phyloP scores from a whole-genome alignment of 2,888 invertebrate species.

The Mesopsocus fuscifrons region DNA sequence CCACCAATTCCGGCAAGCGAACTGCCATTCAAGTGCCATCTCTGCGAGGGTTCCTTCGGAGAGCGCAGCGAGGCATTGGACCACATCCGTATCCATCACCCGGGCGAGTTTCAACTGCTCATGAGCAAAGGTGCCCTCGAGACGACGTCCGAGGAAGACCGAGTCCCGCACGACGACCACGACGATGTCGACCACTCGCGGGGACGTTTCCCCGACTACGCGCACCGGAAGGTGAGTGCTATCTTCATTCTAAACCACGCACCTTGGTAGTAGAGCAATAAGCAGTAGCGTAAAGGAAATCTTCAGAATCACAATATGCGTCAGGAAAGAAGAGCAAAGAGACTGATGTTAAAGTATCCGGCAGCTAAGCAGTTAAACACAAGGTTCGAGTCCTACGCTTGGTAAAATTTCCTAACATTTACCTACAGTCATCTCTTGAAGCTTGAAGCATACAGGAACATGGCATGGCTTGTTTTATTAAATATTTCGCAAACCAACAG shows the following conservation, averaged over 20 bases:
- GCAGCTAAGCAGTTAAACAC: too few relatives aligned
- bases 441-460: too few relatives aligned
- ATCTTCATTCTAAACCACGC: background rate
- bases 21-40: constrained; percentile 76
- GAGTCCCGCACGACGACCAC: constrained; percentile 29
- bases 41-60: constrained; percentile 73
- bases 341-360: too few relatives aligned
- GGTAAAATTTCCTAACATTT: too few relatives aligned
- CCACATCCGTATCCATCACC: constrained; percentile 58
- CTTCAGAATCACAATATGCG: too few relatives aligned
- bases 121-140: constrained; percentile 63
- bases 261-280: constrained; percentile 7
- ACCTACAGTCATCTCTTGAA: too few relatives aligned
- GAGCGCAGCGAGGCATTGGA: constrained; percentile 61
- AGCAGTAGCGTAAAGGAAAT: too few relatives aligned
- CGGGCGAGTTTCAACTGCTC: constrained; percentile 60
- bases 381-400: too few relatives aligned
- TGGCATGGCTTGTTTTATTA: too few relatives aligned
- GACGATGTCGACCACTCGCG: constrained; percentile 49
- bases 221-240: constrained; percentile 53
- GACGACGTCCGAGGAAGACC: constrained; percentile 22
- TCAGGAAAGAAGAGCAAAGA: too few relatives aligned
- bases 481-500: too few relatives aligned
- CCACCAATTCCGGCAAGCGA: constrained; percentile 24
- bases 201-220: constrained; percentile 71